Percentiles rank a stretch among this genome's conserved stretches.
These are phyloP conservation scores for Daubentonia madagascariensis DNA, from an alignment of 2,113 vertebrate species.

Conservation along the genomic window DNA sequence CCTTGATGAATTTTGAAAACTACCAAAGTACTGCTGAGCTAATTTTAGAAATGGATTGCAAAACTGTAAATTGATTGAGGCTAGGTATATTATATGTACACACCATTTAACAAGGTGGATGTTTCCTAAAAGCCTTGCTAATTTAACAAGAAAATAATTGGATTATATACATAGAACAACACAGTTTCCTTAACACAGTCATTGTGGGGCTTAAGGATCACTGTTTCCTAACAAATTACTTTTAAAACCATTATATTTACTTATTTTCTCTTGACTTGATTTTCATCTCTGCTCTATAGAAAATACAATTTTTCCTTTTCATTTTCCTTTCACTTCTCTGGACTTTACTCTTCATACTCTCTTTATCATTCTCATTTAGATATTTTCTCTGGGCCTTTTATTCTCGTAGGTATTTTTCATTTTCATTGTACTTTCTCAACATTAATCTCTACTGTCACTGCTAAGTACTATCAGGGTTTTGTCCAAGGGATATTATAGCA, in stretches of 20 bases:
- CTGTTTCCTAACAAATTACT: background rate
- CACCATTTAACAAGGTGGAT: background rate
- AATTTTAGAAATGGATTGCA: constrained; percentile 1
- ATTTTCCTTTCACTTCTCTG: background rate
- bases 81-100: background rate
- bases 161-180: background rate
- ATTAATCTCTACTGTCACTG: constrained; percentile 35
- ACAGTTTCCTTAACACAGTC: background rate
- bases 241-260: background rate
- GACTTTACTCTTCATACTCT: background rate
- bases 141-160: constrained; percentile 7
- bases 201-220: background rate
- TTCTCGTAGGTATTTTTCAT: constrained; percentile 12
- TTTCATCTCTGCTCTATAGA: background rate
- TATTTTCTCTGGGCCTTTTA: background rate
- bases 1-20: background rate
- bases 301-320: background rate
- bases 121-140: background rate
- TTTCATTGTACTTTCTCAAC: background rate
- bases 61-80: background rate
- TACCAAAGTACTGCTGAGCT: background rate
- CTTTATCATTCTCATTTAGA: background rate
- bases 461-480: constrained; percentile 27
- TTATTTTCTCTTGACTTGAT: constrained; percentile 25
- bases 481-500: constrained; percentile 30